phyloP scores from a whole-genome alignment of 2,888 invertebrate species.

The Dryocosmus kuriphilus region DNA sequence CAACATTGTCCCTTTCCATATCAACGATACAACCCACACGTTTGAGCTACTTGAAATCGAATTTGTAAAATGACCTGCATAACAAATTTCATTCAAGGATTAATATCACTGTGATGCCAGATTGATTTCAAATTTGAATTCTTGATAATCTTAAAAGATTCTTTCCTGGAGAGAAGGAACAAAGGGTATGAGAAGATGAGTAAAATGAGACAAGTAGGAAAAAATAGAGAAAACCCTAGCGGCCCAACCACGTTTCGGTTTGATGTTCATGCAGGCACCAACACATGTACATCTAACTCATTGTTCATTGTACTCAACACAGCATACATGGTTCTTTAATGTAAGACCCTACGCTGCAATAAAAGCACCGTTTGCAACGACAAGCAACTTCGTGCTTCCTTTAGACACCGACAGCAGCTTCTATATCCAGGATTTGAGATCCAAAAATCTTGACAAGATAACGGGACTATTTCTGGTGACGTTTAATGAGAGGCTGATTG shows the following conservation, averaged over 20 bases:
- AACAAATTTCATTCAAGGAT: neutral
- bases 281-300: slow-evolving; percentile 23
- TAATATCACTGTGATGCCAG: neutral
- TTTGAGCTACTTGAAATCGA: slow-evolving; percentile 25
- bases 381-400: slow-evolving; percentile 6
- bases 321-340: slow-evolving; percentile 28
- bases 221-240: slow-evolving; percentile 26
- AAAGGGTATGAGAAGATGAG: neutral
- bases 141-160: slow-evolving; percentile 1
- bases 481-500: too few species aligned
- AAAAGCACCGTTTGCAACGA: slow-evolving; percentile 6
- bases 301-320: slow-evolving; percentile 40
- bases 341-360: slow-evolving; percentile 17
- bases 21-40: slow-evolving; percentile 23
- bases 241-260: slow-evolving; percentile 36
- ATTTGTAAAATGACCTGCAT: slow-evolving; percentile 16
- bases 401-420: neutral
- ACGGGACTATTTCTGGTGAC: too few species aligned
- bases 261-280: slow-evolving; percentile 27
- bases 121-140: slow-evolving; percentile 48
- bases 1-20: slow-evolving; percentile 33
- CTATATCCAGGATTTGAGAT: neutral
- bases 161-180: slow-evolving; percentile 2
- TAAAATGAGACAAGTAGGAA: slow-evolving; percentile 4
- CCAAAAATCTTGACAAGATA: neutral